These are phyloP conservation scores for Smithornis capensis DNA, from an alignment of 2,113 vertebrate genomes.

Conservation along the genomic window DNA sequence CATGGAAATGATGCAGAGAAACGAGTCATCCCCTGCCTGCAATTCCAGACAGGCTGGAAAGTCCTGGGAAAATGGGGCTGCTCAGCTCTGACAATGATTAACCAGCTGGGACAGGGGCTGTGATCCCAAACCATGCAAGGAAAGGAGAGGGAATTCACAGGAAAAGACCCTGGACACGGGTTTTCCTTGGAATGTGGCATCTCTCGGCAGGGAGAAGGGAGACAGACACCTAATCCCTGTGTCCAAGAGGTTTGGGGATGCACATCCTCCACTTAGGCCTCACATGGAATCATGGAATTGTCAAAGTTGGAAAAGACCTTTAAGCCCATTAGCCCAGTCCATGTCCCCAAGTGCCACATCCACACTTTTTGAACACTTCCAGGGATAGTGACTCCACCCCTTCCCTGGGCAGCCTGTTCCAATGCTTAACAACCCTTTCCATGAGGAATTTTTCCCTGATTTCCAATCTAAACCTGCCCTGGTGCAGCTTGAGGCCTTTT, in stretches of 20 bases:
- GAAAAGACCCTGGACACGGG: neutral
- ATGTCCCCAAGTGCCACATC: neutral
- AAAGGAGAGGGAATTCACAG: neutral
- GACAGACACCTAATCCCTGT: fast-evolving
- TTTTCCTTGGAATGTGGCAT: fast-evolving
- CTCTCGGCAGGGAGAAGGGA: neutral
- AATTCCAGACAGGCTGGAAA: neutral
- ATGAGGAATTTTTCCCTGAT: neutral
- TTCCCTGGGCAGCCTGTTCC: neutral
- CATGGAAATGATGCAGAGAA: neutral
- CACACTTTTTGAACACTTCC: fast-evolving
- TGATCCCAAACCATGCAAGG: neutral
- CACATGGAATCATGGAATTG: neutral
- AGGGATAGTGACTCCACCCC: neutral
- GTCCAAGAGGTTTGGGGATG: fast-evolving
- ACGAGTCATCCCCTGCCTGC: neutral
- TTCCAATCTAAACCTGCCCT: neutral
- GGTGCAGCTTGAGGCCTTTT: neutral
- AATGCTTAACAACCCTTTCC: neutral
- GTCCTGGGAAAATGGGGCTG: neutral
- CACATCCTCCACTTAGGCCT: neutral
- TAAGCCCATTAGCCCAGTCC: fast-evolving
- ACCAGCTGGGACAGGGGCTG: neutral
- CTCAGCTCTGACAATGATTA: neutral
- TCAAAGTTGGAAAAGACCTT: fast-evolving